A percentile compares a stretch with the other conserved stretches of the same genome.
Conservation (phyloP, 2,797 vertebrate genomes). For the Cossypha niveicapilla region DNA sequence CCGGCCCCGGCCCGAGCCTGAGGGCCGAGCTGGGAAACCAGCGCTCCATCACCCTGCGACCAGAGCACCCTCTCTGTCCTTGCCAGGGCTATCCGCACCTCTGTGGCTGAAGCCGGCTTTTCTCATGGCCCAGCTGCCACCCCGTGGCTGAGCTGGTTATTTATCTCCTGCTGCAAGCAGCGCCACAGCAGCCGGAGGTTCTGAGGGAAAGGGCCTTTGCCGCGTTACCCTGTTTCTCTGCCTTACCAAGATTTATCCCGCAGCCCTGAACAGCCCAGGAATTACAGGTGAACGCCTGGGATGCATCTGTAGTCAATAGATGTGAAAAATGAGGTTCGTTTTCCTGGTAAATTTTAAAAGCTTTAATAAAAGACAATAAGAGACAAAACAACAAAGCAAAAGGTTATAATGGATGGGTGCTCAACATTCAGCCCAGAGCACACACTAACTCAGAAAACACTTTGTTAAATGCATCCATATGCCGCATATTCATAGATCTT, state of each 20-base stretch:
- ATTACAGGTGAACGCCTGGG: background rate
- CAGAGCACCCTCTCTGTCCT: background rate
- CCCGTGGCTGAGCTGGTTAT: background rate
- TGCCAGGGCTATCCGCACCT: background rate
- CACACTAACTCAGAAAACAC: too few relatives aligned
- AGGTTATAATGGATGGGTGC: too few relatives aligned
- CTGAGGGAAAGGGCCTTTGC: background rate
- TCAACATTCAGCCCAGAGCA: too few relatives aligned
- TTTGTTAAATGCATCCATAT: too few relatives aligned
- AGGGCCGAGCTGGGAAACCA: background rate
- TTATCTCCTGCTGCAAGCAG: background rate
- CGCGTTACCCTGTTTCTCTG: background rate
- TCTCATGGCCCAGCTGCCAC: background rate
- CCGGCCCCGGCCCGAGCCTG: background rate
- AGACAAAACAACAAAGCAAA: too few relatives aligned
- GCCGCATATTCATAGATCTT: too few relatives aligned
- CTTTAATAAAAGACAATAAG: too few relatives aligned
- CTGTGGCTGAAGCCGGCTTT: background rate
- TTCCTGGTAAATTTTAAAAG: too few relatives aligned
- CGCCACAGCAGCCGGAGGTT: background rate
- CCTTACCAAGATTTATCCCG: background rate
- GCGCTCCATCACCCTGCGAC: background rate
- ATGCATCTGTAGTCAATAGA: rapidly evolving
- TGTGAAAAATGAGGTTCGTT: too few relatives aligned
- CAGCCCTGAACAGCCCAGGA: background rate